These are phyloP conservation scores for Manis crassicaudata DNA, from an alignment of 2,797 vertebrate genomes.

Conservation along the genomic window DNA sequence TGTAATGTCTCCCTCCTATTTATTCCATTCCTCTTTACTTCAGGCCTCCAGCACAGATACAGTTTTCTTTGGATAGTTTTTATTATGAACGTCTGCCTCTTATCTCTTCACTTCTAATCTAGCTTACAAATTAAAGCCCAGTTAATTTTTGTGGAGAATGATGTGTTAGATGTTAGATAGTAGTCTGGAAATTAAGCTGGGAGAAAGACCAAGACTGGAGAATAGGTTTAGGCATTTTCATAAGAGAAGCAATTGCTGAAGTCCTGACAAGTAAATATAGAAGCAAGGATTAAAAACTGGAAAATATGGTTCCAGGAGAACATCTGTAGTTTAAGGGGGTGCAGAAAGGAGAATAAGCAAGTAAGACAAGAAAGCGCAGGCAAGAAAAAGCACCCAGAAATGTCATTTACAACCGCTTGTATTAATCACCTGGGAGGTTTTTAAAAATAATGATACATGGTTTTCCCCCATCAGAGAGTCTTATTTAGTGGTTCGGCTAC, in stretches of 20 bases:
- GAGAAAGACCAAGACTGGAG: background rate
- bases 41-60: background rate
- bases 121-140: conserved; percentile 13
- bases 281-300: conserved; percentile 20
- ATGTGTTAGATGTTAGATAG: background rate
- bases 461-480: background rate
- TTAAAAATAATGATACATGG: background rate
- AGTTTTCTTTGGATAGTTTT: background rate
- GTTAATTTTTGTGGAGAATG: conserved; percentile 2
- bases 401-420: background rate
- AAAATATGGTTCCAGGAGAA: background rate
- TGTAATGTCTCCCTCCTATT: background rate
- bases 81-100: background rate
- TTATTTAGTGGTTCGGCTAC: background rate
- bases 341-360: background rate
- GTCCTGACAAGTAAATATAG: background rate
- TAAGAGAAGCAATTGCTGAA: background rate
- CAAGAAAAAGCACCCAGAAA: background rate
- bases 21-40: background rate
- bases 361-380: background rate
- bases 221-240: background rate
- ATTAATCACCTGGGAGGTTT: background rate
- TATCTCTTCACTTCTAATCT: background rate
- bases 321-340: background rate
- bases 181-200: background rate